Percentiles rank a stretch among this genome's conserved stretches.
Evolutionary conservation across 2,888 invertebrate genomes (phyloP).

Genomic region (Salticus scenicus): DNA sequence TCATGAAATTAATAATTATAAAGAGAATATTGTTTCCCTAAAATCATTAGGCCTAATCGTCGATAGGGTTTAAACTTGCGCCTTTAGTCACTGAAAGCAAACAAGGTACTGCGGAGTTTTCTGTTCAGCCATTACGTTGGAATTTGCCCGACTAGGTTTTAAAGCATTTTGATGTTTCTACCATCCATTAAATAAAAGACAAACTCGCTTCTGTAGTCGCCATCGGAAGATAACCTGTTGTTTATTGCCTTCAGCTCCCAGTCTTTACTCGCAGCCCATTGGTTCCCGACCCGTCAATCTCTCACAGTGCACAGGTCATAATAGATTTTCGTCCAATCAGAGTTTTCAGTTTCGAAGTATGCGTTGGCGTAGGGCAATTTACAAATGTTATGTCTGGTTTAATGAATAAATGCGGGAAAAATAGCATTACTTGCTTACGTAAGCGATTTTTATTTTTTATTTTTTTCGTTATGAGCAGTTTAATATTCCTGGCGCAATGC

Average conservation of each 20-base stretch:
- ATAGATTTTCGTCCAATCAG: conserved; percentile 66
- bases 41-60: conserved; percentile 47
- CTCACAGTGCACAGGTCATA: conserved; percentile 56
- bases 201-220: conserved; percentile 64
- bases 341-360: conserved; percentile 33
- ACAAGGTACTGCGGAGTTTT: conserved; percentile 61
- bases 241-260: conserved; percentile 54
- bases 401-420: conserved; percentile 54
- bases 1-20: neutral
- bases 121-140: conserved; percentile 63
- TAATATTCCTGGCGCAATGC: neutral
- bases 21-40: neutral
- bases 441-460: neutral
- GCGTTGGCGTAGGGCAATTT: conserved; percentile 66
- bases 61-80: conserved; percentile 58
- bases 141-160: conserved; percentile 69
- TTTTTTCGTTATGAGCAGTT: neutral
- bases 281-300: conserved; percentile 65
- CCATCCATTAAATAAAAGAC: conserved; percentile 68
- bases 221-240: conserved; percentile 69
- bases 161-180: conserved; percentile 70
- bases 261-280: conserved; percentile 64
- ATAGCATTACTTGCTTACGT: conserved; percentile 45
- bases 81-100: conserved; percentile 53
- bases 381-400: conserved; percentile 61